Evolutionary conservation across 2,888 invertebrate genomes (phyloP), one percentile per base, ranked within the genome.

Genomic region (Harpagoxenus sublaevis): DNA sequence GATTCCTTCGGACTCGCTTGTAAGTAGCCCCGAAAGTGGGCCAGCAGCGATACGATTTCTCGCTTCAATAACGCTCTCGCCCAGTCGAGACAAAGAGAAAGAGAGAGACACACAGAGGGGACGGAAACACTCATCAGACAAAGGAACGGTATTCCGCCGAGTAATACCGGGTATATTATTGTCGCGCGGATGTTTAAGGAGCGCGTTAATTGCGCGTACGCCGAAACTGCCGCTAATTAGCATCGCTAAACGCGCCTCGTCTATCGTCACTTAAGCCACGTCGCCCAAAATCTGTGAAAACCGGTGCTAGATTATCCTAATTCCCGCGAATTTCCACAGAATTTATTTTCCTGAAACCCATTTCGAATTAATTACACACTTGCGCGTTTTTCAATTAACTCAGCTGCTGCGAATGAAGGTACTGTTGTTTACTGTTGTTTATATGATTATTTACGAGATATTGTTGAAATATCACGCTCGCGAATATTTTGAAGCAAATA

Each of bases 141-240:
- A 70, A 81, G 42, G 42, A 68, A 84, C 57, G n/a, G 55, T 79
- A 79, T 62, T 42, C 23, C n/a, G 70, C 18, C 35, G 53, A 63
- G 66, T 45, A 66, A 60, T 73, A 10, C 35, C 48, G 60, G 23
- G 48, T 60, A 48, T 60, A 73, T 78, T 79, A 79, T 73, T 12
- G 74, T 60, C 48, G 39, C 12, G 23, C 51, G 45, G 62, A 12
- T 48, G 79, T 35, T 83, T 53, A 57, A 84, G 73, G 78, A 65
- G 51, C 45, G 65, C 53, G 82, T 87, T 89, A 88, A 90, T 88
- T 84, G 68, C 81, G 71, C 35, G 66, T 73, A 63, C 79, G 78
- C 84, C 62, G 83, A 5, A 87, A 85, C 87, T 62, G 55, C 5
- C 51, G 79, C 71, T 89, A 89, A 89, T 89, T 90, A 90, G 85